These are phyloP conservation scores for Laodelphax striatellus DNA, from an alignment of 1,140 invertebrate genomes.

Conservation along the genomic window DNA sequence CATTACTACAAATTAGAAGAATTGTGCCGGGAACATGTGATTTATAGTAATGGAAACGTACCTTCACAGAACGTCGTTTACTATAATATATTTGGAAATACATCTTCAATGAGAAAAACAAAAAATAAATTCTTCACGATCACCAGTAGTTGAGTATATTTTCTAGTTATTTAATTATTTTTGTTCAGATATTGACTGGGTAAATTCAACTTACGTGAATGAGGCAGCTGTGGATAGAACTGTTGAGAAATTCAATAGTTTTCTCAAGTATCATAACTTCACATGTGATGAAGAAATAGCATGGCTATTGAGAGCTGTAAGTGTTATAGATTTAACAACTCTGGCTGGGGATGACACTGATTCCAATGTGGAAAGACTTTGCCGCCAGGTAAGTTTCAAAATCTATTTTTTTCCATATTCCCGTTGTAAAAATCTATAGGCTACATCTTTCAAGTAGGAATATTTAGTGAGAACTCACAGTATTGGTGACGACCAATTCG, in stretches of 20 bases:
- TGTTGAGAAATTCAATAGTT: constrained; percentile 8
- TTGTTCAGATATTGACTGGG: constrained; percentile 12
- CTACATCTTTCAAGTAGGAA: too few relatives aligned
- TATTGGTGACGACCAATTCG: too few relatives aligned
- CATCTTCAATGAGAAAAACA: too few relatives aligned
- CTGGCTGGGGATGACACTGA: constrained; percentile 79
- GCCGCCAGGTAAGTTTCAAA: constrained; percentile 55
- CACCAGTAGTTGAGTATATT: too few relatives aligned
- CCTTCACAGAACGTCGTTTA: too few relatives aligned
- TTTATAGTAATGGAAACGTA: too few relatives aligned
- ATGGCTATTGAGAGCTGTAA: constrained; percentile 71
- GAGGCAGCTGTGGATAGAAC: constrained; percentile 16
- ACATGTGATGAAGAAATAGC: constrained; percentile 46
- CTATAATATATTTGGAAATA: too few relatives aligned
- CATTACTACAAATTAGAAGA: too few relatives aligned
- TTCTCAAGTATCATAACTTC: constrained; percentile 26
- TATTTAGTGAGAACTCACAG: too few relatives aligned
- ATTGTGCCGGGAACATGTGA: too few relatives aligned
- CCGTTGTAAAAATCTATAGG: not conserved
- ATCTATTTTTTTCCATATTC: too few relatives aligned
- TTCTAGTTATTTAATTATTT: not conserved
- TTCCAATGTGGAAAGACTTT: constrained; percentile 66
- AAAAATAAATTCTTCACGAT: too few relatives aligned
- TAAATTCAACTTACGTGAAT: constrained; percentile 19
- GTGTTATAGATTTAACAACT: constrained; percentile 87